Percentiles rank a stretch among this genome's conserved stretches.
phyloP scores from a whole-genome alignment of 2,113 vertebrate species.

The Clinocottus analis region DNA sequence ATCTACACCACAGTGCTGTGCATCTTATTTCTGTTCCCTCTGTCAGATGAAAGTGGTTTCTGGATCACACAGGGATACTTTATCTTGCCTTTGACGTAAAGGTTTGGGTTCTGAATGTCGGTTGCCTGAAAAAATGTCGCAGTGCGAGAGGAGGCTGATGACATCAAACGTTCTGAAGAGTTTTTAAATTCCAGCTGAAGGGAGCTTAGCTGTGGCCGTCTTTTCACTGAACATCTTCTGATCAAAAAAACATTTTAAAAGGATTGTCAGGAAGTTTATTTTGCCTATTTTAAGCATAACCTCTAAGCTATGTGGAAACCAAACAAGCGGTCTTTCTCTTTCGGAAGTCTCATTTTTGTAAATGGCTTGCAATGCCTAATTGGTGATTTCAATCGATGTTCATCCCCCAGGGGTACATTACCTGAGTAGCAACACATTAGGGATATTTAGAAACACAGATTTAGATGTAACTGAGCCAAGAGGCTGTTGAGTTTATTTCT shows the following conservation, averaged over 20 bases:
- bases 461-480: background rate
- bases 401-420: background rate
- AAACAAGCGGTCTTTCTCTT: background rate
- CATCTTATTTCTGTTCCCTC: constrained; percentile 22
- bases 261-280: background rate
- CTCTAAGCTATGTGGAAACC: background rate
- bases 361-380: background rate
- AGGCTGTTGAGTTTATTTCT: background rate
- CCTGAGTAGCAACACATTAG: background rate
- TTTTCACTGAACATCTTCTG: background rate
- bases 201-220: background rate
- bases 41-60: constrained; percentile 35
- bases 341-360: background rate
- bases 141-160: constrained; percentile 24
- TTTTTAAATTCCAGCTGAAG: constrained; percentile 16
- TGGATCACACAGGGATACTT: constrained; percentile 11
- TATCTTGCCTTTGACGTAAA: constrained; percentile 39
- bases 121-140: constrained; percentile 11
- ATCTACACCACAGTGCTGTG: constrained; percentile 12
- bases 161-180: constrained; percentile 17
- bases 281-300: background rate
- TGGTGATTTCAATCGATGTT: background rate
- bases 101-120: constrained; percentile 25
- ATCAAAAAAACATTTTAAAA: background rate
- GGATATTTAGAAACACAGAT: background rate